Evolutionary conservation across 1,140 invertebrate genomes (phyloP), one percentile per base, ranked within the genome.

Genomic region (Oppia nitens): DNA sequence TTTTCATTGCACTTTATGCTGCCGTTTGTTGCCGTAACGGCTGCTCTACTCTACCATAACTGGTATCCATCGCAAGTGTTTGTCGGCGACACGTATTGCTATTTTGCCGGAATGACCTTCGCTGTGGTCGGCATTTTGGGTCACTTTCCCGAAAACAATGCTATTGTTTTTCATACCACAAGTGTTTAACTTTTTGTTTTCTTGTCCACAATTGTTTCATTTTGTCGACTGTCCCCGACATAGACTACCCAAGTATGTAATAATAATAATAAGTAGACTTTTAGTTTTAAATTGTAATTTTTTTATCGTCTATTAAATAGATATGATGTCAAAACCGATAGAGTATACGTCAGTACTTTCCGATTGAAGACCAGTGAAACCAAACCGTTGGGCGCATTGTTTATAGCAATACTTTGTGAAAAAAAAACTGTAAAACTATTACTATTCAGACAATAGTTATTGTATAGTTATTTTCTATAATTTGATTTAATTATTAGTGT

Each of bases 41-140:
- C 87, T 17, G 92, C 87, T 3, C 74, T 98, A 21, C 78, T 94
- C 28, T 83, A 83, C 68, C 82, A 87, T 68, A 98, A 98, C 55
- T 64, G 65, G 62, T 98, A 95, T 74, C 95, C 96, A 20, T 87
- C 95, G 1, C 74, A 79, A 70, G 88, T 97, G 0, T 99, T 99
- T 77, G 94, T 99, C 9, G 96, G 96, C 1, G 96, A 99, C 72
- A 99, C 96, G 26, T 99, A 92, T 74, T 98, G 94, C 69, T 99
- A 99, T 74, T 90, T 97, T 68, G 88, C 95, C 49, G 96, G 96
- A 63, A 98, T 99, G 94, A 94, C 92, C 26, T 95, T 99, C 77
- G 95, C 95, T 17, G 93, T 98, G 14, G 93, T 98, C 55, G 93
- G 88, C 55, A 98, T 99, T 66, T 74, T 98, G 47, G 93, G 96